Evolutionary conservation across 2,888 invertebrate genomes (phyloP).

Genomic region (Allygus modestus): DNA sequence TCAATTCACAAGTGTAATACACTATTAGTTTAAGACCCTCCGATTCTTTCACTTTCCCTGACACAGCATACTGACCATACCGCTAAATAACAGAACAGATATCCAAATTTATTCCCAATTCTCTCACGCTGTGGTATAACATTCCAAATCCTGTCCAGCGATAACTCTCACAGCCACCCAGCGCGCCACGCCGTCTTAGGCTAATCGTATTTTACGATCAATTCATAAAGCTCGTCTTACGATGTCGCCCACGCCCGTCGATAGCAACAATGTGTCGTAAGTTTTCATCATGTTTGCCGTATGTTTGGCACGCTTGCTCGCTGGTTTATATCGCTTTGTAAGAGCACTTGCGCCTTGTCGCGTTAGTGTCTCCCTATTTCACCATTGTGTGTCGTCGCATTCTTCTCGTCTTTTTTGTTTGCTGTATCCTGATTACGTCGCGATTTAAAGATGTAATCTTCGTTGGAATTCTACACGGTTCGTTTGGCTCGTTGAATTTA

Average conservation of each 20-base stretch:
- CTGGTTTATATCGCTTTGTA: slow-evolving; percentile 15
- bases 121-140: background rate
- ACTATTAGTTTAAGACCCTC: too few species aligned
- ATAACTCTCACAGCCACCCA: slow-evolving; percentile 1
- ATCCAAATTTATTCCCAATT: background rate
- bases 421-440: background rate
- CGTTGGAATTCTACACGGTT: slow-evolving; percentile 12
- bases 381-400: slow-evolving; percentile 16
- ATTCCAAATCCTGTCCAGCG: background rate
- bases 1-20: too few species aligned
- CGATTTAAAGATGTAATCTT: slow-evolving; percentile 26
- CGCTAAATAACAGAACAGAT: too few species aligned
- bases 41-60: too few species aligned
- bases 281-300: slow-evolving; percentile 42
- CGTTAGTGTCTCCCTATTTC: slow-evolving; percentile 6
- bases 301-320: slow-evolving; percentile 34
- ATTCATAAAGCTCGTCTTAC: slow-evolving; percentile 43
- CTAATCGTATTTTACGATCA: slow-evolving; percentile 48
- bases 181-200: background rate
- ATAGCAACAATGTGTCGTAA: slow-evolving; percentile 31
- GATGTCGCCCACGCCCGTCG: background rate
- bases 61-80: too few species aligned
- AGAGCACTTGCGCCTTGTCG: background rate
- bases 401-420: slow-evolving; percentile 7
- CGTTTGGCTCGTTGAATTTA: background rate